phyloP scores from a whole-genome alignment of 2,113 vertebrate genomes.

The Rutilus rutilus region DNA sequence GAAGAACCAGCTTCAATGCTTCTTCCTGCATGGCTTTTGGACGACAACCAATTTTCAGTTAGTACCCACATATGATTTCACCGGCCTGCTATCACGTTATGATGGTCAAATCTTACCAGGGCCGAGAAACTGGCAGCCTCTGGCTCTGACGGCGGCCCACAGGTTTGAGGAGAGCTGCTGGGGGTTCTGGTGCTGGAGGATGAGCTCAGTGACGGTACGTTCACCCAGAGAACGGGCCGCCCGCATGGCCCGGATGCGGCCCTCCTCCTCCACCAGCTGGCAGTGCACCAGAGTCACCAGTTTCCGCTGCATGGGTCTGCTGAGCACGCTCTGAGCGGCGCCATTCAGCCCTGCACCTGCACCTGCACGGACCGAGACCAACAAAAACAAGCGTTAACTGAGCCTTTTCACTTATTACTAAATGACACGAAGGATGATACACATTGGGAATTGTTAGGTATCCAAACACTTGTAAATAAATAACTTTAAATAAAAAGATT shows the following conservation, averaged over 20 bases:
- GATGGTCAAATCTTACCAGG: slow-evolving; percentile 80
- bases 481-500: background rate
- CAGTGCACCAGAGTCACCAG: slow-evolving; percentile 97
- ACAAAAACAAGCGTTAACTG: background rate
- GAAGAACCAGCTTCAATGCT: slow-evolving; percentile 93
- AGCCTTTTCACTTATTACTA: background rate
- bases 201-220: slow-evolving; percentile 96
- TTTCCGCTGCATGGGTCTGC: slow-evolving; percentile 98
- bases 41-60: background rate
- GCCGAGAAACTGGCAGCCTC: slow-evolving; percentile 97
- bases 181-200: slow-evolving; percentile 97
- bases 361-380: background rate
- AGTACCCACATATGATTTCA: background rate
- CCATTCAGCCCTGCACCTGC: slow-evolving; percentile 86
- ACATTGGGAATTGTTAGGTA: background rate
- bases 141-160: slow-evolving; percentile 95
- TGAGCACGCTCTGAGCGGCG: slow-evolving; percentile 93
- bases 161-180: slow-evolving; percentile 98
- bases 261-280: slow-evolving; percentile 97
- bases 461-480: background rate
- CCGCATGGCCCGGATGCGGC: slow-evolving; percentile 94
- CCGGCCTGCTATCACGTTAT: background rate
- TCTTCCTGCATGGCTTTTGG: slow-evolving; percentile 95
- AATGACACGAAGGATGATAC: background rate
- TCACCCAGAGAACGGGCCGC: slow-evolving; percentile 95